phyloP scores from a whole-genome alignment of 2,888 invertebrate species.

The Iselma pallidipennis region DNA sequence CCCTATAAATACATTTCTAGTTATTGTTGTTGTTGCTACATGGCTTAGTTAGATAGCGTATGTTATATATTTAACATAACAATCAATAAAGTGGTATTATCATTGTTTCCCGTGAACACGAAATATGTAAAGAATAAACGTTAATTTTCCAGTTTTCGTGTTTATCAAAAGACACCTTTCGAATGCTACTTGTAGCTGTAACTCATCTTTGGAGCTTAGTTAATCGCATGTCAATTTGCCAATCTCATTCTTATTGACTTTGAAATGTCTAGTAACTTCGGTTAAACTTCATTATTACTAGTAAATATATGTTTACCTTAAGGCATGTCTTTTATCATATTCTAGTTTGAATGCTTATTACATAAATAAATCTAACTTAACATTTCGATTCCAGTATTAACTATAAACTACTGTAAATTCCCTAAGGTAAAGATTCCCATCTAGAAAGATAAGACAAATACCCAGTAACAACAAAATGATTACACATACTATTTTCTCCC shows the following conservation, averaged over 20 bases:
- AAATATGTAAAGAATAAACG: no score
- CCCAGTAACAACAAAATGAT: not conserved
- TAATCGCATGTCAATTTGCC: no score
- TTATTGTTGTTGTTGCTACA: constrained; percentile 25
- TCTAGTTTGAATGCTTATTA: not conserved
- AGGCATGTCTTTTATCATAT: no score
- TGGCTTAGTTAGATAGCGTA: constrained; percentile 23
- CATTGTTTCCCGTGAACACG: no score
- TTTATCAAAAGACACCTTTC: no score
- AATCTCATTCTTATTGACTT: no score
- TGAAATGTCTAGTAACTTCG: no score
- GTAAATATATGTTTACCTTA: no score
- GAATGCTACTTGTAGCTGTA: no score
- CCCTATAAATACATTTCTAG: no score
- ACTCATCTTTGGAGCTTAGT: no score
- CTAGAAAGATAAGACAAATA: not conserved
- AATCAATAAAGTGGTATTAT: constrained; percentile 26
- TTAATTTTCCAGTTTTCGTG: not conserved
- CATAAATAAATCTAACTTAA: not conserved
- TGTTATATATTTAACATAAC: constrained; percentile 22
- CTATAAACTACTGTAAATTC: not conserved
- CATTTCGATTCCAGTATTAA: not conserved
- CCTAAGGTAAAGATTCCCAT: not conserved
- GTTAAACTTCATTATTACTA: no score
- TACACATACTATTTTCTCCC: not conserved